Percentiles rank a stretch among this genome's conserved stretches.
Evolutionary conservation across 2,113 vertebrate species (phyloP).

Genomic region (Burhinus bistriatus): DNA sequence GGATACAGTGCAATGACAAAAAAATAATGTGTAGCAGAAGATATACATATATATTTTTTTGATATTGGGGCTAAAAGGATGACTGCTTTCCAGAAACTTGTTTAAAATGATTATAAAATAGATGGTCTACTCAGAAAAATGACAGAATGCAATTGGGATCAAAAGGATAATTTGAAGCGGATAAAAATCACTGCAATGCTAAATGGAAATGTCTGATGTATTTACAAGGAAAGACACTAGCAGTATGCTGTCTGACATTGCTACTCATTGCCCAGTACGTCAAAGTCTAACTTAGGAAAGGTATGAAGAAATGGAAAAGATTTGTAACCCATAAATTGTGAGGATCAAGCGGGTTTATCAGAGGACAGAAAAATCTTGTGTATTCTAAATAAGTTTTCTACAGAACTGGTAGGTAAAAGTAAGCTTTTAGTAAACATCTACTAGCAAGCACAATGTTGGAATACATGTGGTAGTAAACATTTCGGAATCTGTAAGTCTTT

Average conservation of each 20-base stretch:
- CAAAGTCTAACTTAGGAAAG: not conserved
- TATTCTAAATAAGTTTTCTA: not conserved
- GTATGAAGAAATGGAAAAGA: not conserved
- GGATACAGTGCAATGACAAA: not conserved
- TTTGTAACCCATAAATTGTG: not conserved
- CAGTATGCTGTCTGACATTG: not conserved
- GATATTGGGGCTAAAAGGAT: not conserved
- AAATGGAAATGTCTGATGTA: not conserved
- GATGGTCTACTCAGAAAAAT: not conserved
- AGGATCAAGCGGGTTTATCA: not conserved
- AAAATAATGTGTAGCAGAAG: not conserved
- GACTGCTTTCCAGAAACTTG: not conserved
- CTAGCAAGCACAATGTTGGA: not conserved
- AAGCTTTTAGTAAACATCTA: slow-evolving; percentile 1
- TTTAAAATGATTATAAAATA: not conserved
- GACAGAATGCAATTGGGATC: not conserved
- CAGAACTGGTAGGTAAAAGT: not conserved
- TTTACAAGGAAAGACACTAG: not conserved
- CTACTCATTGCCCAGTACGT: not conserved
- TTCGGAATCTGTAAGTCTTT: not conserved
- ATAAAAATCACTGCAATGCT: not conserved
- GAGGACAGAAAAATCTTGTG: not conserved
- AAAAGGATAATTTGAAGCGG: not conserved
- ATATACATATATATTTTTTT: not conserved
- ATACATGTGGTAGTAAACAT: not conserved